phyloP scores from a whole-genome alignment of 1,140 invertebrate species.

The Diorhabda sublineata region DNA sequence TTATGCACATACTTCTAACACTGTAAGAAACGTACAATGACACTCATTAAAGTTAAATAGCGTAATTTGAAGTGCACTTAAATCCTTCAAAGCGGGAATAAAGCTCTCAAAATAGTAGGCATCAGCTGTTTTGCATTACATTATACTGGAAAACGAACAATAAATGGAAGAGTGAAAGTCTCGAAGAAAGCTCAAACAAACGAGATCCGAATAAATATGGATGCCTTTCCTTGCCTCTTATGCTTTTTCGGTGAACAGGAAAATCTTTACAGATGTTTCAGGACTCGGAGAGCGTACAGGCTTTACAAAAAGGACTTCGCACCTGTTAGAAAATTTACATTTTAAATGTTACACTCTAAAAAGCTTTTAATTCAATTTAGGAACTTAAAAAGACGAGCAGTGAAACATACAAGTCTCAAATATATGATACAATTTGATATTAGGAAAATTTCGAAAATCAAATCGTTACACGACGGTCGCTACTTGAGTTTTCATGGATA shows the following conservation, averaged over 20 bases:
- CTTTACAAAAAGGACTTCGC: neutral
- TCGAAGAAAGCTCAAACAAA: neutral
- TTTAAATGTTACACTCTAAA: neutral
- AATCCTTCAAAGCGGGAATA: neutral
- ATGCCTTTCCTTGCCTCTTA: neutral
- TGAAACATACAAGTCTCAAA: too few species aligned
- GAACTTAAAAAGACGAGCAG: too few species aligned
- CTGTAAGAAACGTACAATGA: neutral
- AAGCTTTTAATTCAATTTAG: too few species aligned
- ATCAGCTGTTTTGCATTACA: neutral
- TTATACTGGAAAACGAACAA: neutral
- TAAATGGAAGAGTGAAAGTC: neutral
- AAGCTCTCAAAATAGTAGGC: neutral
- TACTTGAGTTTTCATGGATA: too few species aligned
- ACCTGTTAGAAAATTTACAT: neutral
- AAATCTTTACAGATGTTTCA: slow-evolving; percentile 3
- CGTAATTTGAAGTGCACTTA: slow-evolving; percentile 1
- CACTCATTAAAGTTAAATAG: neutral
- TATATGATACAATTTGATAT: too few species aligned
- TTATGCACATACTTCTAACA: neutral
- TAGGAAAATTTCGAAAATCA: too few species aligned
- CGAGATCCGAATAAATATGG: slow-evolving; percentile 2
- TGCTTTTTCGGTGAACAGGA: neutral
- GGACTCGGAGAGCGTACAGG: neutral
- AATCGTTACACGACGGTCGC: too few species aligned